Evolutionary conservation across 2,113 vertebrate species (phyloP).

Genomic region (Nettapus auritus): DNA sequence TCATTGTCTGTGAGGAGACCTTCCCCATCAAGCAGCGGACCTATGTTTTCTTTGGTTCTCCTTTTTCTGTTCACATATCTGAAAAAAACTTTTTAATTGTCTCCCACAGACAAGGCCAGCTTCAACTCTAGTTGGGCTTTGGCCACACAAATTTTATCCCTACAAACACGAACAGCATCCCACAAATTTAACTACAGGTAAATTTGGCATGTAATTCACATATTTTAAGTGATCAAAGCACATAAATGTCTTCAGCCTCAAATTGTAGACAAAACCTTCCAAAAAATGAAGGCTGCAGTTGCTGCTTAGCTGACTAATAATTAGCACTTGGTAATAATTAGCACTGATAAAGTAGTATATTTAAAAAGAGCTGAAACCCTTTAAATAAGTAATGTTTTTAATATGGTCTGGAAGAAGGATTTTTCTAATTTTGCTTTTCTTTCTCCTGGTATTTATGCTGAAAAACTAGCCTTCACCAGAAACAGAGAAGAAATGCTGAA

Average conservation of each 20-base stretch:
- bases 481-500: background rate
- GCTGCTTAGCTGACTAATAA: background rate
- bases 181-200: background rate
- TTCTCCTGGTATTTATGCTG: background rate
- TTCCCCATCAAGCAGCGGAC: no score
- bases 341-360: background rate
- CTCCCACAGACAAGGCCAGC: no score
- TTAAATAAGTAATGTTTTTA: conserved; percentile 6
- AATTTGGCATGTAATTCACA: background rate
- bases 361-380: background rate
- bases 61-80: no score
- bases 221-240: background rate
- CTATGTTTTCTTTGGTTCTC: no score
- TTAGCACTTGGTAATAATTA: background rate
- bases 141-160: no score
- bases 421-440: background rate
- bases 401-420: background rate
- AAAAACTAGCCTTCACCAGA: background rate
- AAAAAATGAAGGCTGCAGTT: background rate
- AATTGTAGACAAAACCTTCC: background rate
- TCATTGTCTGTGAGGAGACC: no score
- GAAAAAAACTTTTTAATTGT: no score
- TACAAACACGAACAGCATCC: no score
- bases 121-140: no score
- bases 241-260: background rate